A percentile compares a stretch with the other conserved stretches of the same genome.
phyloP scores from a whole-genome alignment of 1,140 invertebrate genomes.

The Megathymus violae region DNA sequence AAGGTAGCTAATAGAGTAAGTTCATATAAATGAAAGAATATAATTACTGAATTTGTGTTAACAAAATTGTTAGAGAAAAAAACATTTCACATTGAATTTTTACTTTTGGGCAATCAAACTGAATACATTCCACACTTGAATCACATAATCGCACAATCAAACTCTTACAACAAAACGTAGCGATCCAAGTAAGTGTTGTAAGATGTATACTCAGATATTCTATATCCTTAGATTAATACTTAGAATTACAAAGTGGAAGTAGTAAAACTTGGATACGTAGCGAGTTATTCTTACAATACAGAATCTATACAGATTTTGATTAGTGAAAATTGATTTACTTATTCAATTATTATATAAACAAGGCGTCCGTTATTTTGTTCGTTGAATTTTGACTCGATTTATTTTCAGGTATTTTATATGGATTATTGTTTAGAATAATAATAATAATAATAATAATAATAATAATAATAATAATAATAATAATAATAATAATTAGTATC shows the following conservation, averaged over 20 bases:
- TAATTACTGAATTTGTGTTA: too few relatives aligned
- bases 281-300: constrained; percentile 59
- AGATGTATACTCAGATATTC: constrained; percentile 28
- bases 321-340: constrained; percentile 39
- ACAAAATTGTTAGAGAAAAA: too few relatives aligned
- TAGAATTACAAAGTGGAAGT: constrained; percentile 57
- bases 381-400: too few relatives aligned
- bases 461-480: too few relatives aligned
- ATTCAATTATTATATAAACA: not conserved
- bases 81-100: not conserved
- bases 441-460: too few relatives aligned
- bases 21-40: too few relatives aligned
- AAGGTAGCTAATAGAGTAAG: not conserved
- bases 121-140: constrained; percentile 20
- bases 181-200: constrained; percentile 11
- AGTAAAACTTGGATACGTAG: constrained; percentile 68
- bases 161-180: constrained; percentile 16
- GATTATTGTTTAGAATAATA: too few relatives aligned
- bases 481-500: too few relatives aligned
- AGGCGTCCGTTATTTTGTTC: not conserved
- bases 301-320: constrained; percentile 64
- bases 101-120: constrained; percentile 6
- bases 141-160: constrained; percentile 11
- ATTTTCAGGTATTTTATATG: too few relatives aligned
- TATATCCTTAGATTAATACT: constrained; percentile 45